These are phyloP conservation scores for Heliconius eleuchia DNA, from an alignment of 1,140 invertebrate genomes.

Conservation along the genomic window DNA sequence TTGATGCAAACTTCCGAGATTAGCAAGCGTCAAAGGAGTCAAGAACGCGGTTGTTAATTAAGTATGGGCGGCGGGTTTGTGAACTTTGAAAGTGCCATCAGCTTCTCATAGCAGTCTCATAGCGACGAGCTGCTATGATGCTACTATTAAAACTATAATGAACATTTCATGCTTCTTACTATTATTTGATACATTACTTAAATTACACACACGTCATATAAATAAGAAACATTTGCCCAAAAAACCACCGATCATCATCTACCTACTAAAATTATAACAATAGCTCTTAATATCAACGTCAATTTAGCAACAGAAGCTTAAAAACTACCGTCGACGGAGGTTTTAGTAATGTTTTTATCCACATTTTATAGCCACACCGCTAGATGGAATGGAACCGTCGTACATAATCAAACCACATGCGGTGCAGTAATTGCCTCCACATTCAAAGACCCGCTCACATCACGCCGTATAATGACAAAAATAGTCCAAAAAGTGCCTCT, in stretches of 20 bases:
- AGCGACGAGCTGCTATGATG: conserved; percentile 27
- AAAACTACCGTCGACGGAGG: conserved; percentile 67
- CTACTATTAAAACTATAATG: conserved; percentile 29
- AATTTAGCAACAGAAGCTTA: conserved; percentile 79
- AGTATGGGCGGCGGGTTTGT: conserved; percentile 43
- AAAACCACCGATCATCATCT: conserved; percentile 8
- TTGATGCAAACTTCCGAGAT: conserved; percentile 51
- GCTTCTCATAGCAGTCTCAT: conserved; percentile 34
- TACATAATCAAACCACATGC: conserved; percentile 81
- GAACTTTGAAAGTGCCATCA: conserved; percentile 48
- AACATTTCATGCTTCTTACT: conserved; percentile 15
- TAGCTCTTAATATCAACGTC: conserved; percentile 67
- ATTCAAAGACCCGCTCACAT: conserved; percentile 79
- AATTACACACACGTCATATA: background rate
- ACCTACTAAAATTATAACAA: conserved; percentile 65
- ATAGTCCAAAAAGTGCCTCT: conserved; percentile 79
- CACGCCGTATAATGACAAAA: conserved; percentile 81
- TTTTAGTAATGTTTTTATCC: conserved; percentile 76
- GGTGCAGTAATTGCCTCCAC: conserved; percentile 79
- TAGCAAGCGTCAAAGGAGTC: conserved; percentile 55
- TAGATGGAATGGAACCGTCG: conserved; percentile 75
- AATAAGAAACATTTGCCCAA: background rate
- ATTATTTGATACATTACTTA: background rate
- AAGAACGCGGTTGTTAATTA: conserved; percentile 62
- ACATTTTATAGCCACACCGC: conserved; percentile 65